Evolutionary conservation across 35 echinoderm and acorn worm genomes (phyloP).

Genomic region (Ophioderma brevispina): DNA sequence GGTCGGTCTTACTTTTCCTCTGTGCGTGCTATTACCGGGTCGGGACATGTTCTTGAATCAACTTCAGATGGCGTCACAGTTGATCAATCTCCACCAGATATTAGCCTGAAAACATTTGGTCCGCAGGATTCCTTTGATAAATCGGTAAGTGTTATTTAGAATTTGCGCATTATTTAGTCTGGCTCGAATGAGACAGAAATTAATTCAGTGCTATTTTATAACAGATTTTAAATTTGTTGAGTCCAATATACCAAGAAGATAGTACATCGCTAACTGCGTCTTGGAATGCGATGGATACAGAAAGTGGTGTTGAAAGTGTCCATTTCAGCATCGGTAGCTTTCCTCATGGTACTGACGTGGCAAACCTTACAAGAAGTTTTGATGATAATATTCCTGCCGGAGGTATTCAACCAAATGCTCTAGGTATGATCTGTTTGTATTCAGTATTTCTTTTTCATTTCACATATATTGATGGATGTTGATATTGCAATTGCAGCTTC

Average conservation of each 20-base stretch:
- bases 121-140: background rate
- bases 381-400: background rate
- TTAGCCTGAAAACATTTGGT: constrained; percentile 9
- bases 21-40: constrained; percentile 47
- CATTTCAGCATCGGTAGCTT: background rate
- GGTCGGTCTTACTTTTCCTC: constrained; percentile 42
- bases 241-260: background rate
- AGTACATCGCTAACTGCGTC: background rate
- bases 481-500: no score
- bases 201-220: no score
- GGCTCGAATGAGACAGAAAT: no score
- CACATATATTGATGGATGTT: no score
- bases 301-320: background rate
- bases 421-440: no score
- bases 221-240: no score
- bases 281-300: background rate
- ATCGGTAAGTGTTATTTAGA: constrained; percentile 20
- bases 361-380: background rate
- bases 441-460: no score
- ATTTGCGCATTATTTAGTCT: no score
- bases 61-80: constrained; percentile 39
- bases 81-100: constrained; percentile 25
- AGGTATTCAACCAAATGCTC: no score
- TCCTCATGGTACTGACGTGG: background rate
- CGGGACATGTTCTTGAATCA: constrained; percentile 44